Evolutionary conservation across 1,140 invertebrate species (phyloP), one percentile per base, ranked within the genome.

Genomic region (Zaprionus lachaisei): DNA sequence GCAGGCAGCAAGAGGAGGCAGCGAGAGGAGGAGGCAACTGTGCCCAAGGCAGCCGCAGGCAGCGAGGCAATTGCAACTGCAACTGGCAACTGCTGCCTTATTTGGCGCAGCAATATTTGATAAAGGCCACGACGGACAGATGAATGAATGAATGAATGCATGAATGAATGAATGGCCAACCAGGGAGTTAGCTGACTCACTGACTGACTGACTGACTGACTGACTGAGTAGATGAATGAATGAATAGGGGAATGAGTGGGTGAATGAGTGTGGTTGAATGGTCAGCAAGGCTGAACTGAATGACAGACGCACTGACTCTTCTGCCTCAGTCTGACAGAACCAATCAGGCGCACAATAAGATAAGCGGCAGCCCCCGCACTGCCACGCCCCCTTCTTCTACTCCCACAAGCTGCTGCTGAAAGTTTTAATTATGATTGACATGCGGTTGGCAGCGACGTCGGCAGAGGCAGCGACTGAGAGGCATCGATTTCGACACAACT

Each of bases 401-500:
- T 57, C 51, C 6, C 28, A 0, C 15, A 68, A 47, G 41, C 41
- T 47, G 41, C 41, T 47, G 41, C 55, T 26, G 72, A 81, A 90
- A 89, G 57, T 89, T 89, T 89, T 89, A 89, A 89, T 89, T 89
- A 89, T 89, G 85, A 89, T 89, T 89, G 85, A 89, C 85, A 89
- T 89, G 86, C 84, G 84, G 84, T 89, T 67, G 81, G 56, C 68
- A 20, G 58, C 37, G 54, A 69, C 66, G 44, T 56, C 11, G 81
- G 83, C 81, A 90, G 28, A 31, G 28, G 51, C 68, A 28, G n/a
- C 55, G 38, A 58, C 68, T n/a, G 44, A 31, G 54, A 61, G 84
- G 83, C 81, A 90, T 89, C 85, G 85, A 89, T 89, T 90, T 90
- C 85, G 79, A 90, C 85, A 85, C 81, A 75, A 89, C 81, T 89